Evolutionary conservation across 2,113 vertebrate species (phyloP), one percentile per base, ranked within the genome.

Genomic region (Epinephelus fuscoguttatus): DNA sequence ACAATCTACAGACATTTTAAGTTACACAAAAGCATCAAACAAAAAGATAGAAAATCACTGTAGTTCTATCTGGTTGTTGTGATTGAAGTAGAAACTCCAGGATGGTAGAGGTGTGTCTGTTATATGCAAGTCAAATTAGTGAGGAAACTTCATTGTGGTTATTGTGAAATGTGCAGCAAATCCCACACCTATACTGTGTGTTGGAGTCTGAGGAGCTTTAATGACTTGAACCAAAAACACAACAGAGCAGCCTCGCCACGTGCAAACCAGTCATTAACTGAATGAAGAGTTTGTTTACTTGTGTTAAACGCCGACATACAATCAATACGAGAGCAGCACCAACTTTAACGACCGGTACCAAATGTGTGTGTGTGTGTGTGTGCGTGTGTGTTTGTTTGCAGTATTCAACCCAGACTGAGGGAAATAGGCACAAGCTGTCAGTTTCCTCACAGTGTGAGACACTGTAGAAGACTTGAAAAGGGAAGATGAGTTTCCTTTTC

Each of bases 201-300:
- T 71, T 33, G n/a, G 62, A 67, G 62, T 2, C 30, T 6, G 25
- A 27, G 56, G 49, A 40, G 25, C 63, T 67, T 68, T 23, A 70
- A 62, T 82, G 72, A 77, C 13, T 25, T 23, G 3, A 63, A 63
- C 37, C 42, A 25, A 42, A 33, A 57, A 64, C 45, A 68, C 14
- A 57, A 12, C 40, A 56, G 12, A 74, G 27, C 40, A 59, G 40
- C 71, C 61, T 72, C 33, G n/a, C 5, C 18, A 18, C 17, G 5
- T 50, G 70, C 42, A 66, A 52, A 66, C 67, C 42, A 23, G 75
- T 27, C 61, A 67, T 61, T 73, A 47, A 23, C 23, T 55, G 33
- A 72, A 59, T 4, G n/a, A 19, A 59, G 37, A 23, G 53, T 71
- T 83, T 66, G 55, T 84, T 84, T 72, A 52, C 60, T 66, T 57